Evolutionary conservation across 2,797 vertebrate species (phyloP), one percentile per base, ranked within the genome.

Genomic region (Rhyacichthys aspro): DNA sequence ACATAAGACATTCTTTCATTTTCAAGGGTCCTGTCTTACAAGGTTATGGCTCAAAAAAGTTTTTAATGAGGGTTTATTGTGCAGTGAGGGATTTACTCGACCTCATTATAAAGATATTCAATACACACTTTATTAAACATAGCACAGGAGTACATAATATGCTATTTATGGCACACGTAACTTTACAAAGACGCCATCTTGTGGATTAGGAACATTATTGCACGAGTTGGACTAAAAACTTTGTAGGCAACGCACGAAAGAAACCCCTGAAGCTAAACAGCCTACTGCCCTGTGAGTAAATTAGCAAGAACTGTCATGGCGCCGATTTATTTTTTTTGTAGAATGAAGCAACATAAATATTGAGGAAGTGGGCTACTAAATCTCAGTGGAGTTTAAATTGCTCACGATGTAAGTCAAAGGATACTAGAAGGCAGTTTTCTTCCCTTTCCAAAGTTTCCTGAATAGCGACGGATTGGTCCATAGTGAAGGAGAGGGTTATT

Each of bases 391-490:
- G n/a, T n/a, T 17, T 11, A 9, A 48, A 11, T 11, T 38, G 11
- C 11, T 11, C 11, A 38, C 11, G 11, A 38, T 38, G 11, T 4
- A 38, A 5, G 10, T 11, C 0, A 81, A 89, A 96, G 94, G 96
- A 98, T 98, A 98, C 93, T 84, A 92, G 89, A 42, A 89, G 50
- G 86, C 96, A 98, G 38, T 90, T 91, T 46, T 95, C 93, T 0
- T 68, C 90, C 2, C 46, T 72, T 4, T 74, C 78, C 78, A 98
- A 87, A 67, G 93, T 92, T 85, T 97, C 95, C 74, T 96, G 95
- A 82, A 98, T 94, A 0, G 94, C 95, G 38, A 94, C 90, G 16
- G 96, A 98, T 77, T 97, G 95, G 84, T 98, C 96, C 97, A 98
- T 98, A 2, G 49, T 39, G 55, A 46, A n/a, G 42, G 58, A 46